These are phyloP conservation scores for Vicugna pacos DNA, from an alignment of 2,113 vertebrate species.

Conservation along the genomic window DNA sequence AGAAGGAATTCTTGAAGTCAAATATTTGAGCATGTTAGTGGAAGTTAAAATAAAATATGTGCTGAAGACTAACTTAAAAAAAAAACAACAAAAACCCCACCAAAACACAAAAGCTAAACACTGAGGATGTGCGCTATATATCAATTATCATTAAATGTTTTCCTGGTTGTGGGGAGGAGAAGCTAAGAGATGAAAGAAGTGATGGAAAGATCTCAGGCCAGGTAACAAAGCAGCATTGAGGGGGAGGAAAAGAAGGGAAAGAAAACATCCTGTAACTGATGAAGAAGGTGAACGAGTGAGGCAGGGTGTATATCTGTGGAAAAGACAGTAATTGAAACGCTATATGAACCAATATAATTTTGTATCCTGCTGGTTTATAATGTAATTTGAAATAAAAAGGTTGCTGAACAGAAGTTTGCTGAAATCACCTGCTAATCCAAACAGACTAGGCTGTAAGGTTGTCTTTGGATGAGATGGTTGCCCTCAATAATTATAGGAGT, in stretches of 20 bases:
- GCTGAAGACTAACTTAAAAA: neutral
- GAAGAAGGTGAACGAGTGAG: neutral
- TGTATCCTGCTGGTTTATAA: constrained; percentile 59
- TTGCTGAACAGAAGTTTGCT: constrained; percentile 35
- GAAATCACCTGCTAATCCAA: constrained; percentile 58
- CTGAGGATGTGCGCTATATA: neutral
- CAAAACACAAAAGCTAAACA: neutral
- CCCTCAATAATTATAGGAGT: constrained; percentile 60
- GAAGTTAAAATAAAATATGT: neutral
- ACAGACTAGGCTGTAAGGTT: constrained; percentile 14
- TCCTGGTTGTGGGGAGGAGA: neutral
- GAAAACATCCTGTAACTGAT: neutral
- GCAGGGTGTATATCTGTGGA: neutral
- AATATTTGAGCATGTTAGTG: neutral
- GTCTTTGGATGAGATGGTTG: constrained; percentile 43
- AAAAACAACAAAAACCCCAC: neutral
- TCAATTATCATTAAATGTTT: neutral
- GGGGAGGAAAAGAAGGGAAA: neutral
- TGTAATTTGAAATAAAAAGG: constrained; percentile 62
- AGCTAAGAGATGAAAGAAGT: neutral
- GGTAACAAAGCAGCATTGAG: neutral
- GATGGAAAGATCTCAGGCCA: neutral
- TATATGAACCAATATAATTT: constrained; percentile 24
- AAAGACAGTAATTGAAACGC: neutral
- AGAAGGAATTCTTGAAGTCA: neutral